Base-by-base conservation (phyloP, 1,140 invertebrate genomes). In the Pogonognathellus flavescens region DNA sequence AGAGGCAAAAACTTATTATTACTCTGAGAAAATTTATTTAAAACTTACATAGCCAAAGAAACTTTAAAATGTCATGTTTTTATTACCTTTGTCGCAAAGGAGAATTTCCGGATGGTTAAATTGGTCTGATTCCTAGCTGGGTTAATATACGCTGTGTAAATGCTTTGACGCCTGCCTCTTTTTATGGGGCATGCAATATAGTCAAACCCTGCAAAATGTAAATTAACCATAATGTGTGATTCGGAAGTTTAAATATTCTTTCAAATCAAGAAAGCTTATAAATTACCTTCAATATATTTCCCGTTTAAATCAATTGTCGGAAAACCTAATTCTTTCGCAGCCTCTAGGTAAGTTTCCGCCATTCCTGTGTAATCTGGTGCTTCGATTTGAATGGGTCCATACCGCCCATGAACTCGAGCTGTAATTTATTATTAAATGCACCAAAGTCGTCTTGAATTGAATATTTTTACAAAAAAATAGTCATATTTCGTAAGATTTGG, bases 141-240 rank as follows among this genome's bases (percentile, higher is more conserved):
- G 25, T 66, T 66, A 13, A 66, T 66, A 10, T 66, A 66, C 1
- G 62, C 18, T 14, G 62, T 25, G 62, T 66, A 66, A 11, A 66
- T 20, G 25, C 25, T 25, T 1, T 66, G 8, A 4, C 87, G 53
- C n/a, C 82, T 1, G 5, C 87, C 87, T 11, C 57, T 62, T n/a
- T 86, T 86, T 3, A 84, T 82, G 1, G 66, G 55, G 55, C 57
- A 84, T 59, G 84, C 84, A n/a, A 53, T 82, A 1, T 10, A 55
- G 62, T 87, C 87, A 84, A 87, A 87, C 0, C 87, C 86, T 87
- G n/a, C 16, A 50, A 25, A 20, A 13, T 81, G n/a, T n/a, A n/a
- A n/a, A n/a, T n/a, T n/a, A n/a, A n/a, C n/a, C n/a, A n/a, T n/a
- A n/a, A n/a, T n/a, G n/a, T n/a, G n/a, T n/a, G n/a, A n/a, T n/a